Evolutionary conservation across 2,113 vertebrate genomes (phyloP), one percentile per base, ranked within the genome.

Genomic region (Syrmaticus mikado): DNA sequence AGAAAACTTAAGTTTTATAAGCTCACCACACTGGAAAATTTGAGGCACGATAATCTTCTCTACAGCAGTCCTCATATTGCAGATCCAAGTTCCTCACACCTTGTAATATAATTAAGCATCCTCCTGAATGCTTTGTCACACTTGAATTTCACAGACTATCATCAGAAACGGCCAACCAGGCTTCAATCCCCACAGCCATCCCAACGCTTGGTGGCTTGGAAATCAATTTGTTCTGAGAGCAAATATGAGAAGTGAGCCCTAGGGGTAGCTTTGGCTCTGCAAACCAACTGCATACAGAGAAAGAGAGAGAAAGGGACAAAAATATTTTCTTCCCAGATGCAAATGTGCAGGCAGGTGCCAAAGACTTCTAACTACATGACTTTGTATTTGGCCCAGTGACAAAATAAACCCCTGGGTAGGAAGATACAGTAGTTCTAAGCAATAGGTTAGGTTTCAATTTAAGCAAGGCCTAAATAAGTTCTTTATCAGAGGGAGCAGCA

Each of bases 11-110:
- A 40, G 21, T 83, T 96, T 93, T 95, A 96, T 74, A 94, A 94
- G 85, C 88, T 87, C 5, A 0, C 85, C 85, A 83, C 90, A 60
- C 65, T 96, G 96, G 96, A 96, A 96, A 96, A 88, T 95, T 4
- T 95, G 95, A 96, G 82, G 92, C 90, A 88, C 73, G 65, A 80
- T 80, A 66, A 95, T 93, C 80, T 89, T 66, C 84, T 85, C 82
- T 61, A 16, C 71, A 84, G 73, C 24, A 1, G 65, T 16, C 73
- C 60, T 82, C 18, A 5, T 70, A n/a, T 75, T 88, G 90, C 3
- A 30, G 70, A 72, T 96, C 95, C 93, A 94, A 90, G 87, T 94
- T 85, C 85, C 90, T 95, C 80, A 78, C 90, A 91, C 92, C 94
- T 91, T 95, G 95, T 94, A 95, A 94, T 43, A 41, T 72, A 95